These are phyloP conservation scores for Strigamia maritima DNA, from an alignment of 2,888 invertebrate genomes.

Conservation along the genomic window DNA sequence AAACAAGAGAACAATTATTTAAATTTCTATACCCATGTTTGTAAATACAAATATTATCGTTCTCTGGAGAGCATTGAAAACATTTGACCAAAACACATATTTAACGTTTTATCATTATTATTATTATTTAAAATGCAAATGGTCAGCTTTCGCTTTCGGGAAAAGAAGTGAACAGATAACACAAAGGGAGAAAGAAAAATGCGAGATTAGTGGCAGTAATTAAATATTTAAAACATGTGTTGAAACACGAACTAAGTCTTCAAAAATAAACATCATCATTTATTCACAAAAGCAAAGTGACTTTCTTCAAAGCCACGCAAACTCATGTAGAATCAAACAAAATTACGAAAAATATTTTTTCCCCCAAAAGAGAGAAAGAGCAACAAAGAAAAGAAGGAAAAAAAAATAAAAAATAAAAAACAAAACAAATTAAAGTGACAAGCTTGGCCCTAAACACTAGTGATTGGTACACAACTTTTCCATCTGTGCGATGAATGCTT, in stretches of 20 bases:
- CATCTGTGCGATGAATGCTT: neutral
- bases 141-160: neutral
- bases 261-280: conserved; percentile 6
- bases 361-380: neutral
- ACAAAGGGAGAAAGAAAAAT: neutral
- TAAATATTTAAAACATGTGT: conserved; percentile 4
- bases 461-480: conserved; percentile 17
- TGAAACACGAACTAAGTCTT: neutral
- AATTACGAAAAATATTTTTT: neutral
- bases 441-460: neutral
- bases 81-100: no score
- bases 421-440: neutral
- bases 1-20: no score
- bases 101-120: no score
- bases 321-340: neutral
- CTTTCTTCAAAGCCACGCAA: neutral
- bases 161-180: neutral
- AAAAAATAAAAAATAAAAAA: neutral
- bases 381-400: neutral
- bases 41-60: no score
- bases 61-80: no score
- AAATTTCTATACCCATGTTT: no score
- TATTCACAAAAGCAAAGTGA: neutral
- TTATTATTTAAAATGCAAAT: neutral
- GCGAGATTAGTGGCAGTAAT: neutral